Evolutionary conservation across 2,113 vertebrate species (phyloP), one percentile per base, ranked within the genome.

Genomic region (Riparia riparia): DNA sequence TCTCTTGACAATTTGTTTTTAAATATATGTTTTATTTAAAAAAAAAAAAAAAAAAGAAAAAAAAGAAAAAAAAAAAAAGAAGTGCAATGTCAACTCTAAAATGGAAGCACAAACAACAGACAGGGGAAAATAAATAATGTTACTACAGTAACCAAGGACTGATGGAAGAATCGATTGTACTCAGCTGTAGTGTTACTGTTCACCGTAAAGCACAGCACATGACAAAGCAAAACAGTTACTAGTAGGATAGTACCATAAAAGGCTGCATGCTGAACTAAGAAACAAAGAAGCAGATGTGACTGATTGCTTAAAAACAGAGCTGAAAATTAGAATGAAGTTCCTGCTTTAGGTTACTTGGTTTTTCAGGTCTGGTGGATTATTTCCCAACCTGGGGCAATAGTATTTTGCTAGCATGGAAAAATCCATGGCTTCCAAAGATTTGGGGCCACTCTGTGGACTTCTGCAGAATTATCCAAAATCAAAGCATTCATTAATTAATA

Each of bases 261-360:
- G 83, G 94, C 96, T 96, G 97, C 98, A 98, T 98, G 98, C 98
- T 97, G 95, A 98, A 97, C 97, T 96, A 96, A 98, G 98, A 97
- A 98, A 97, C 97, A 96, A 98, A 97, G 95, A 96, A 97, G 97
- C 97, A 97, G 97, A 97, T 96, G 96, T 96, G 91, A 96, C 57
- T 84, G 95, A 97, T 95, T 97, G 97, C 97, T 97, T 97, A 97
- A 95, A 97, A 98, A 97, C 93, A 97, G 95, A 98, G 95, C 92
- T 95, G 97, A 96, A 97, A 97, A 97, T 95, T 80, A 96, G 89
- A 96, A 83, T 95, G 96, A 97, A 96, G 95, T 96, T 98, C 96
- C 97, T 97, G 97, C 96, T 96, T 95, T 95, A 94, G 97, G 90
- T 96, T 90, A 93, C 92, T 95, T 89, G 61, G 7, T 89, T 96